Evolutionary conservation across 2,113 vertebrate genomes (phyloP).

Genomic region (Gymnorhina tibicen): DNA sequence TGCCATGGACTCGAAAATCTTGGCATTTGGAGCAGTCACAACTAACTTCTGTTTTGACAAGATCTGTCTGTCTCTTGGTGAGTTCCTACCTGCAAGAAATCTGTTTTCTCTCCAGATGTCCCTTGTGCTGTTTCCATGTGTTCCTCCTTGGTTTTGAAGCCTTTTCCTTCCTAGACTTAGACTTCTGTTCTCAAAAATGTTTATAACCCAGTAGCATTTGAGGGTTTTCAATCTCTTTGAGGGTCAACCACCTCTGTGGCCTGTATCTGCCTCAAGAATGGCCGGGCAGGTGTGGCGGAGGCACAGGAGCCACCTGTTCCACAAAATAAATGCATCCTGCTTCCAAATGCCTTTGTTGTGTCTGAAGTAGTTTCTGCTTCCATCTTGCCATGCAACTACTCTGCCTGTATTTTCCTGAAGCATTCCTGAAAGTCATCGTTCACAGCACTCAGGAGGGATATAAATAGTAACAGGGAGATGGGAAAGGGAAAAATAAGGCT

Average conservation of each 20-base stretch:
- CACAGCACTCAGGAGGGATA: neutral
- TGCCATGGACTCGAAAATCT: neutral
- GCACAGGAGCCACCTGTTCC: neutral
- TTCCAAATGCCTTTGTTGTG: neutral
- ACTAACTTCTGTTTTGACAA: neutral
- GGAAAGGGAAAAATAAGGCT: neutral
- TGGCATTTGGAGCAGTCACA: neutral
- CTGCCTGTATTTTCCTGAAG: neutral
- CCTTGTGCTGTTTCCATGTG: neutral
- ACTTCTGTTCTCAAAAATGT: neutral
- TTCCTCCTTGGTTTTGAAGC: neutral
- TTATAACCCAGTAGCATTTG: neutral
- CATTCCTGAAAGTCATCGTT: neutral
- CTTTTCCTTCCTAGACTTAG: neutral
- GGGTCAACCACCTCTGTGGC: neutral
- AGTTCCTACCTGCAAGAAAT: neutral
- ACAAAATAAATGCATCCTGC: neutral
- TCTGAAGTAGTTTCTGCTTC: neutral
- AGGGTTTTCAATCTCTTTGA: neutral
- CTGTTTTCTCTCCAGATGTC: neutral
- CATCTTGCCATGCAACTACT: neutral
- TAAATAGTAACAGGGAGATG: neutral
- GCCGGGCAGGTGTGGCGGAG: fast-evolving
- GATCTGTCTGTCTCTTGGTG: neutral
- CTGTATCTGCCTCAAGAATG: neutral